Evolutionary conservation across 2,888 invertebrate genomes (phyloP), one percentile per base, ranked within the genome.

Genomic region (Dorcus parallelipipedus): DNA sequence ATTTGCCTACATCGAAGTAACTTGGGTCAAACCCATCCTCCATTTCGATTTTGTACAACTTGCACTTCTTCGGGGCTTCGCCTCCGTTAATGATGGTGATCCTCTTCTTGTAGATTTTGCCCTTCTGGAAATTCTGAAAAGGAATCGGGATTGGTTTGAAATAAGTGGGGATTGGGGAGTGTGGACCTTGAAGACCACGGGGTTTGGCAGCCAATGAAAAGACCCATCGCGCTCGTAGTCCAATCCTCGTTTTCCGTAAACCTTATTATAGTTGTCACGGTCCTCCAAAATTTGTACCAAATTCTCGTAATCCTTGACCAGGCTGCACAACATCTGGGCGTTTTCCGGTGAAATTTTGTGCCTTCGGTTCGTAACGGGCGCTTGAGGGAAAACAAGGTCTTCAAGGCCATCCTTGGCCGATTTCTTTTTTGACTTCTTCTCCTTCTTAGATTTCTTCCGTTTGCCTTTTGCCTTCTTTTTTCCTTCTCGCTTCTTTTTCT

Each of bases 51-150:
- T 38, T 14, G 10, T 60, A 9, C 23, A 62, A 58, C 38, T 54
- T 48, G 26, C 59, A 62, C 55, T 63, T 64, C 26, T 61, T 62
- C 2, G 52, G 38, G 8, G 26, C 10, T 1, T 8, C 47, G n/a
- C 63, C 62, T 3, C 56, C 61, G 38, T 66, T 65, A 7, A 52
- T 40, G 7, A 66, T 58, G 5, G 52, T 49, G 1, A 66, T 7
- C 10, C 40, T 54, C 23, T 54, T 63, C 51, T 52, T 63, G 42
- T 66, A 66, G 8, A 47, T 49, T 7, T 42, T 45, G 5, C 57
- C 53, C 26, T 61, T 64, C 47, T 52, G 51, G 26, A 54, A 64
- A 42, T 59, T 55, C 65, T 65, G 9, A 33, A 64, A 65, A 3
- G 20, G 10, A 49, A 45, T 39, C 17, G 49, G 9, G 2, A 43